phyloP scores from a whole-genome alignment of 2,888 invertebrate species.

The Drosophila emarginata region DNA sequence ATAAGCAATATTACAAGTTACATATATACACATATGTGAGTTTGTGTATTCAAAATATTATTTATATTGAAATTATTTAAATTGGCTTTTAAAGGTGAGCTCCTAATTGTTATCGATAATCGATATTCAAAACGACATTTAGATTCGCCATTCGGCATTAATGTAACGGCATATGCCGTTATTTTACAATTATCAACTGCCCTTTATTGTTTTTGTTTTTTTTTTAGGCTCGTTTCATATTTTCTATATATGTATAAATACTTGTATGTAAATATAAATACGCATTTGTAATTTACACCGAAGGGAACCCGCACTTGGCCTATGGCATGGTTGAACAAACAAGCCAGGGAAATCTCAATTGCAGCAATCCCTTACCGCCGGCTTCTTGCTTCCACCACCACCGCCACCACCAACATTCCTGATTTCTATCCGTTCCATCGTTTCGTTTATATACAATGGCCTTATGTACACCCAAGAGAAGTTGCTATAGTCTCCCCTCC shows the following conservation, averaged over 20 bases:
- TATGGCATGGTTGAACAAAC: too few relatives aligned
- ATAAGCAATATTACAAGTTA: background rate
- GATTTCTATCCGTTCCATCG: background rate
- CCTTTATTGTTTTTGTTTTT: constrained; percentile 6
- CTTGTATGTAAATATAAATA: constrained; percentile 17
- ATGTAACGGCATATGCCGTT: background rate
- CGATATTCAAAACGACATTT: background rate
- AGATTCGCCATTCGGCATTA: too few relatives aligned
- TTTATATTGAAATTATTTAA: too few relatives aligned
- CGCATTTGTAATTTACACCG: constrained; percentile 40
- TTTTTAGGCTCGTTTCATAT: constrained; percentile 13
- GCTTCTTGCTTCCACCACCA: too few relatives aligned
- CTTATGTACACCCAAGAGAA: constrained; percentile 3
- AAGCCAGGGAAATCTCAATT: background rate
- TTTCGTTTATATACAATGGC: constrained; percentile 5
- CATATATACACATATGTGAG: too few relatives aligned
- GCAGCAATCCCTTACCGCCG: background rate
- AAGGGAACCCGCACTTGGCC: too few relatives aligned
- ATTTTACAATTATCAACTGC: background rate
- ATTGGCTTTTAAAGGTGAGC: too few relatives aligned
- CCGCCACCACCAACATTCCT: background rate
- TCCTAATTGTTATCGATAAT: constrained; percentile 21
- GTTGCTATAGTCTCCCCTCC: background rate
- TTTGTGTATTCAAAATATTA: constrained; percentile 43
- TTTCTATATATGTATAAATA: too few relatives aligned